A percentile compares a stretch with the other conserved stretches of the same genome.
Conservation (phyloP, 2,113 vertebrate genomes). For the Erpornis zantholeuca region DNA sequence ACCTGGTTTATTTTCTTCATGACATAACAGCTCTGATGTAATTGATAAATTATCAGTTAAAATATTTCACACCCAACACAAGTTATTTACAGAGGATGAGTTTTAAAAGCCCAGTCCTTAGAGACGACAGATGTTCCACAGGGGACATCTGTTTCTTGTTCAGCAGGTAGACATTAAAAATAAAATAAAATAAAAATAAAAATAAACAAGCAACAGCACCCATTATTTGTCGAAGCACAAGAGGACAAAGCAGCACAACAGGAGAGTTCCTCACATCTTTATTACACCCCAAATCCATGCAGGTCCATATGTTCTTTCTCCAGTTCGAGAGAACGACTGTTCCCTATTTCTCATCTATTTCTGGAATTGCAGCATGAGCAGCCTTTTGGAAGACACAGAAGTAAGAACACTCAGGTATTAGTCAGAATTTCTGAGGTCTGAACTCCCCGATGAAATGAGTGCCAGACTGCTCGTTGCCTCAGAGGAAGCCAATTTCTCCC, state of each 20-base stretch:
- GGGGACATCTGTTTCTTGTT: neutral
- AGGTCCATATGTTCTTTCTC: neutral
- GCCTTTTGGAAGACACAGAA: neutral
- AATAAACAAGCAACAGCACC: neutral
- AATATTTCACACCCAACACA: neutral
- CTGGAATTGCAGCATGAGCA: neutral
- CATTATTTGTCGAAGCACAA: neutral
- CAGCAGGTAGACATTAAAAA: neutral
- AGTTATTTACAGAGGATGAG: neutral
- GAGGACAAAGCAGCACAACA: neutral
- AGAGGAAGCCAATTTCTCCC: neutral
- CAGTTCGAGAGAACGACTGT: neutral
- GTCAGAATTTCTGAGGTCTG: neutral
- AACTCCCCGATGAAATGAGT: neutral
- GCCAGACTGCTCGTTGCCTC: neutral
- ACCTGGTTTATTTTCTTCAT: neutral
- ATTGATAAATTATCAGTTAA: neutral
- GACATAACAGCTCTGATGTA: neutral
- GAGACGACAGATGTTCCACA: neutral
- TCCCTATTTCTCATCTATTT: neutral
- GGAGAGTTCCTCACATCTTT: neutral
- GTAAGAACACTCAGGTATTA: neutral
- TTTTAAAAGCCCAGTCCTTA: neutral
- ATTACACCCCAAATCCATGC: neutral
- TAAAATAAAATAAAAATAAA: neutral